Base-by-base conservation (phyloP, 2,888 invertebrate genomes). In the Cantharis lateralis region DNA sequence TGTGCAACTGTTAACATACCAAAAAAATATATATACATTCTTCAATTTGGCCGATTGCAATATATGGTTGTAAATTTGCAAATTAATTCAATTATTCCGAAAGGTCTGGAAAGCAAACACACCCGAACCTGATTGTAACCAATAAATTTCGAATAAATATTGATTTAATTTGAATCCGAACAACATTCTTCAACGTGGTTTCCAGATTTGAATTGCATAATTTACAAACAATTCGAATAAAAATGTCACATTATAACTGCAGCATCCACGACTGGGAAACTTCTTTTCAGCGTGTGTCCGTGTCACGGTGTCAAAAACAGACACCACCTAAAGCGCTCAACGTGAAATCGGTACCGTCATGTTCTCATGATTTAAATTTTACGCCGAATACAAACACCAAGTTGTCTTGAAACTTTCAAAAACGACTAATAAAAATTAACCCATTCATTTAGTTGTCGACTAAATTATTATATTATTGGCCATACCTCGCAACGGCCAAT, bases 241-340 rank as follows among this genome's bases (percentile, higher is more conserved):
- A 66, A 20, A 66, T 66, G 64, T 66, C 64, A 66, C 18, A 11
- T 28, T 28, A 28, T 28, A 28, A 20, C 20, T 13, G 7, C 13
- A 48, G 48, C 20, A 66, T 20, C 20, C 24, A 20, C 3, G 24
- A n/a, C 9, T 20, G 13, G 24, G 20, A 66, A 20, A 20, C 16
- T 69, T 73, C 68, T 69, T 48, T 28, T 63, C 73, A 73, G 73
- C 73, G 26, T 73, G 73, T 62, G 73, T 69, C 62, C 73, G 62
- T 24, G 62, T 68, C 73, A 69, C 62, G 26, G 62, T 24, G 62
- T 68, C 73, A 69, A 32, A 69, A 68, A 62, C 16, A 66, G 20
- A 69, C 69, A 63, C 73, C 73, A 68, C 73, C 73, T 28, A 68
- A 73, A 24, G 73, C 15, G 73, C 73, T 69, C 73, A 62, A 73